Base-by-base conservation (phyloP, 1,140 invertebrate genomes). In the Varroa destructor region DNA sequence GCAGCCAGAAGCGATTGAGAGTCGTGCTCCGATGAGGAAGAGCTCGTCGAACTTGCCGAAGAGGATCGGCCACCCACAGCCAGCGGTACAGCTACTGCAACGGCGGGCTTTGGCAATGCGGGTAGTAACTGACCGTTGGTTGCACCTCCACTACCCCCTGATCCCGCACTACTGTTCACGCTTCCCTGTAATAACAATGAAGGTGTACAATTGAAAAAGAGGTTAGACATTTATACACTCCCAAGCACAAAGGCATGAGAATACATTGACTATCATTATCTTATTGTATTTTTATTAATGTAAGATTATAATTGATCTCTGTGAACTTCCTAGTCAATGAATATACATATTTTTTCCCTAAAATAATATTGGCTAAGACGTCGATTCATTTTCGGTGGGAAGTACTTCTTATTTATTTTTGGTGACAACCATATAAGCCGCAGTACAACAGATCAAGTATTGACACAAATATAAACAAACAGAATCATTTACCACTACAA, bases 161-260 rank as follows among this genome's bases (percentile, higher is more conserved):
- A 67, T 37, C 61, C 61, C 14, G 61, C 61, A 40, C 61, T 67
- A 46, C 61, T 67, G 37, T 67, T 67, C 40, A 67, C 61, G 8
- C 61, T 67, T 40, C 61, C 61, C 61, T 67, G 36, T 46, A 40
- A 67, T 4, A n/a, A 46, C 40, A 12, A 37, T 43, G 2, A 40
- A 37, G 14, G 36, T 6, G 57, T 37, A 58, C 12, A 42, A 58
- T 14, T 5, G 25, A 4, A 25, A 42, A 12, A n/a, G n/a, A n/a
- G 55, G n/a, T 56, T 56, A n/a, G n/a, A n/a, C 55, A n/a, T 56
- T n/a, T 0, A n/a, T 12, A 12, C 55, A n/a, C 10, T 56, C 10
- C 10, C 10, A 12, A 12, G 55, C 55, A 12, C 57, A 12, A 25
- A 25, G 25, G 25, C 25, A 25, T 25, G 25, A 25, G 25, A 25